Base-by-base conservation (phyloP, 2,113 vertebrate genomes). In the Eretmochelys imbricata region DNA sequence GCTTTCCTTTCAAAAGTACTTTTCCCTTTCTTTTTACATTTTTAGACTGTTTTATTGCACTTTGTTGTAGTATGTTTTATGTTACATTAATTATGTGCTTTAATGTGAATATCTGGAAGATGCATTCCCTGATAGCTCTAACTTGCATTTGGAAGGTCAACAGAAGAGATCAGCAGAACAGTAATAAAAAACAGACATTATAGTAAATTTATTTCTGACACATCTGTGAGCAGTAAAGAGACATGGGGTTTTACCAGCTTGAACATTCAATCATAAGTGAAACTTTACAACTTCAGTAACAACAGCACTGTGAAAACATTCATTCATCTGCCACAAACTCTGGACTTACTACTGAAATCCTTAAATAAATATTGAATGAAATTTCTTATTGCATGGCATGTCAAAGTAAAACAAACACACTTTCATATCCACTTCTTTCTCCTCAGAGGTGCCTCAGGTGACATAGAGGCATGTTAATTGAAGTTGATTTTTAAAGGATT, bases 341-440 rank as follows among this genome's bases (percentile, higher is more conserved):
- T 96, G 93, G 93, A 91, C 95, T 94, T 95, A 97, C 95, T 96
- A 89, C 97, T 96, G 96, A 97, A 97, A 97, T 94, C 97, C 96
- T 97, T 98, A 95, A 94, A 92, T 96, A 98, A 98, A 98, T 97
- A 98, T 87, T 87, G 95, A 97, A 92, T 94, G 93, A 97, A 97
- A 96, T 98, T 97, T 97, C 97, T 97, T 92, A 94, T 95, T 97
- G 96, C 95, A 89, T 90, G 87, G 96, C 96, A 97, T 95, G 95
- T 97, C 96, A 90, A 97, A 97, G 89, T 93, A 96, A 98, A 98
- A 98, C 96, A 98, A 98, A 96, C 95, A 96, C 80, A 72, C 94
- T 97, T 97, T 96, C 96, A 93, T 96, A 95, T 97, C 93, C 94
- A 87, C 88, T 97, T 96, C 96, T 96, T 96, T 88, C 5, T 0